phyloP scores from a whole-genome alignment of 2,797 vertebrate species.

The Amazonetta brasiliensis region DNA sequence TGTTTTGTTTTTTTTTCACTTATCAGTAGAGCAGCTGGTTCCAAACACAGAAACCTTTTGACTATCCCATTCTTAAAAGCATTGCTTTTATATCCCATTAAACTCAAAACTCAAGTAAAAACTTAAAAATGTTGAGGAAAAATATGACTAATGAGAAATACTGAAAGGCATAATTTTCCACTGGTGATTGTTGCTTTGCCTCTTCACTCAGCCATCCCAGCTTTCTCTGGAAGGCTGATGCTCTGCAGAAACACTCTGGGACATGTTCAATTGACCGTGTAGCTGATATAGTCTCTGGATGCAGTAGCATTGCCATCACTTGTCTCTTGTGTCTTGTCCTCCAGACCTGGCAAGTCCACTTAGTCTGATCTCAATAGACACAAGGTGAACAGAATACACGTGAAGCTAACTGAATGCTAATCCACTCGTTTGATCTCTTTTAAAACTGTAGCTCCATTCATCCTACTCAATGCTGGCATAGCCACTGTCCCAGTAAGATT shows the following conservation, averaged over 20 bases:
- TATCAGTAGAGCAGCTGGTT: background rate
- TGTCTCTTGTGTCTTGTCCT: background rate
- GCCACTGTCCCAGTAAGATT: background rate
- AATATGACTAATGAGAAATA: background rate
- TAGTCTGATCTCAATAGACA: background rate
- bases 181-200: background rate
- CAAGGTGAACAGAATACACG: background rate
- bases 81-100: background rate
- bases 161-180: background rate
- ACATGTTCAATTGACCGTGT: fast-evolving
- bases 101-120: background rate
- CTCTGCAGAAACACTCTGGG: background rate
- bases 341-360: background rate
- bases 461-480: background rate
- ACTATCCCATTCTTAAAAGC: background rate
- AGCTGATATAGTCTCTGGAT: background rate
- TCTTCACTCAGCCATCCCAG: background rate
- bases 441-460: background rate
- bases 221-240: background rate
- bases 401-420: background rate
- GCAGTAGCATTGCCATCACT: background rate
- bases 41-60: background rate
- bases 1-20: background rate
- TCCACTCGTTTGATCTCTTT: background rate
- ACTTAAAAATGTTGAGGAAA: background rate